Evolutionary conservation across 2,888 invertebrate genomes (phyloP).

Genomic region (Argyresthia albistria): DNA sequence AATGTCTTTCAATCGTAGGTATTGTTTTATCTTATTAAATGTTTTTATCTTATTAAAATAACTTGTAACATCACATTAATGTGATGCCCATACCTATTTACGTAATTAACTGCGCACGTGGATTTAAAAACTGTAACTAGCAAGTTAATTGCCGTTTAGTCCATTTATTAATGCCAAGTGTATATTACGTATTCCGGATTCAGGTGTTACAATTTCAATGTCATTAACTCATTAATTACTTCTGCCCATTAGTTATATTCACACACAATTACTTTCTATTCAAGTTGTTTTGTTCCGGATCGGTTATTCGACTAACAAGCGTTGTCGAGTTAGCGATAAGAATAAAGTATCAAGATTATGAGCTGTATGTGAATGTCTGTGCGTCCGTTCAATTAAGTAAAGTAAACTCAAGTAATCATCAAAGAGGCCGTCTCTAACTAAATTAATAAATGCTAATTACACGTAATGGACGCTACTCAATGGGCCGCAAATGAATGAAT

Average conservation of each 20-base stretch:
- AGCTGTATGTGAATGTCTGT: too few species aligned
- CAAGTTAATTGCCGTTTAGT: too few species aligned
- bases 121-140: too few species aligned
- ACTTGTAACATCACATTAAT: too few species aligned
- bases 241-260: constrained; percentile 13
- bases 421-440: constrained; percentile 27
- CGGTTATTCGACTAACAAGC: background rate
- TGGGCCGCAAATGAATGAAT: constrained; percentile 52
- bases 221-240: constrained; percentile 21
- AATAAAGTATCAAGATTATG: too few species aligned
- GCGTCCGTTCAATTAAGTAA: constrained; percentile 12
- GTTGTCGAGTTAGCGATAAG: background rate
- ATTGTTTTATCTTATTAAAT: too few species aligned
- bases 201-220: background rate
- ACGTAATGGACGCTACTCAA: constrained; percentile 52
- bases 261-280: constrained; percentile 9
- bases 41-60: too few species aligned
- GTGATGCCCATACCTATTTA: too few species aligned
- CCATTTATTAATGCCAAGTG: too few species aligned
- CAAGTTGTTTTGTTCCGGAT: constrained; percentile 4
- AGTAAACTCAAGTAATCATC: constrained; percentile 26
- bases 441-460: constrained; percentile 46
- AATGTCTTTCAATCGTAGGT: too few species aligned
- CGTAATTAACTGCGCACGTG: too few species aligned
- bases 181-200: background rate